Conservation (phyloP, 2,113 vertebrate genomes). For the Calidris pygmaea region DNA sequence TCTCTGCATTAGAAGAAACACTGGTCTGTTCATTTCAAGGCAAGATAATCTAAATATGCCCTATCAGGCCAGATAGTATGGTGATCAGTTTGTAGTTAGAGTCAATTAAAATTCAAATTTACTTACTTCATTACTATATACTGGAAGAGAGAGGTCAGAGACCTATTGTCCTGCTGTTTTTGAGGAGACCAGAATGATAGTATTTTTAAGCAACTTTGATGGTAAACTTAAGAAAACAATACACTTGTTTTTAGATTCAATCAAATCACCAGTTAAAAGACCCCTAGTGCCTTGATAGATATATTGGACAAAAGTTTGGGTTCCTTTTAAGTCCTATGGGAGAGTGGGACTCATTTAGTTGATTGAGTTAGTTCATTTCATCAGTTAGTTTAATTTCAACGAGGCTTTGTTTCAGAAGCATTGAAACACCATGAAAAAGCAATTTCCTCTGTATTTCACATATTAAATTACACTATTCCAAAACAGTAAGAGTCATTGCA, state of each 20-base stretch:
- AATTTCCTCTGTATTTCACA: neutral
- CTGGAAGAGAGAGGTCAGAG: neutral
- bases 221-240: neutral
- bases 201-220: neutral
- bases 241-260: neutral
- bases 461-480: neutral
- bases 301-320: neutral
- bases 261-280: neutral
- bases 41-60: neutral
- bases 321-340: neutral
- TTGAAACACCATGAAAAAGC: neutral
- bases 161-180: neutral
- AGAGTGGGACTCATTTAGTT: neutral
- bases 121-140: neutral
- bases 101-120: neutral
- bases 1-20: neutral
- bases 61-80: neutral
- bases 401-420: neutral
- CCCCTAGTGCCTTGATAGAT: neutral
- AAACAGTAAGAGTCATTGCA: neutral
- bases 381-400: neutral
- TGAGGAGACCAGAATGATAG: neutral
- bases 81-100: neutral
- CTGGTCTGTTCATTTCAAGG: neutral
- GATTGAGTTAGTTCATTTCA: slow-evolving; percentile 21